A percentile compares a stretch with the other conserved stretches of the same genome.
Evolutionary conservation across 2,113 vertebrate genomes (phyloP).

Genomic region (Notothenia coriiceps): DNA sequence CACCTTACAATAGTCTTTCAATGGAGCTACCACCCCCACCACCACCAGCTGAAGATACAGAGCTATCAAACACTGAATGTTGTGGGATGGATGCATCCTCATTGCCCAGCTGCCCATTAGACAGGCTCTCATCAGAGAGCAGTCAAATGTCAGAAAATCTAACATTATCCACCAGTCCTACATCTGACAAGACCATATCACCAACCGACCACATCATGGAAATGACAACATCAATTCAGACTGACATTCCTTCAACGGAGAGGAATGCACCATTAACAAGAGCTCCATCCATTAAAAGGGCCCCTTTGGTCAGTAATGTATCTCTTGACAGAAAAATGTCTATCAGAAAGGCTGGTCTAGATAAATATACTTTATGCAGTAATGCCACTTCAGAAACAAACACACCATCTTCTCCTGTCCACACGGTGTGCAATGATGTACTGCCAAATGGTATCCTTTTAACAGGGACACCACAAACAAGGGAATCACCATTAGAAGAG

Average conservation of each 20-base stretch:
- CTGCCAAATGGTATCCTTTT: conserved; percentile 10
- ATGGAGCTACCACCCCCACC: conserved; percentile 43
- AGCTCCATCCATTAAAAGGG: conserved; percentile 64
- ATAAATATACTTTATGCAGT: conserved; percentile 58
- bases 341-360: conserved; percentile 66
- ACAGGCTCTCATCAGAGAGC: conserved; percentile 56
- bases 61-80: conserved; percentile 34
- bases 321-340: conserved; percentile 78
- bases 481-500: not conserved
- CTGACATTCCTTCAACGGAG: conserved; percentile 10
- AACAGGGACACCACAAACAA: not conserved
- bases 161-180: conserved; percentile 47
- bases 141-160: conserved; percentile 55
- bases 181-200: conserved; percentile 41
- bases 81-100: conserved; percentile 24
- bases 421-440: conserved; percentile 17
- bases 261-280: conserved; percentile 44
- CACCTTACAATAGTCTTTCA: conserved; percentile 15
- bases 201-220: conserved; percentile 26
- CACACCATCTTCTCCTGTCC: conserved; percentile 20
- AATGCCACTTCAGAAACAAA: conserved; percentile 35
- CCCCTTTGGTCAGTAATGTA: conserved; percentile 69
- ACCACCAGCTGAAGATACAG: conserved; percentile 28
- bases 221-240: conserved; percentile 41
- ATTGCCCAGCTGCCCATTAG: conserved; percentile 50